A percentile compares a stretch with the other conserved stretches of the same genome.
phyloP scores from a whole-genome alignment of 1,140 invertebrate species.

The Dendrolimus punctatus region DNA sequence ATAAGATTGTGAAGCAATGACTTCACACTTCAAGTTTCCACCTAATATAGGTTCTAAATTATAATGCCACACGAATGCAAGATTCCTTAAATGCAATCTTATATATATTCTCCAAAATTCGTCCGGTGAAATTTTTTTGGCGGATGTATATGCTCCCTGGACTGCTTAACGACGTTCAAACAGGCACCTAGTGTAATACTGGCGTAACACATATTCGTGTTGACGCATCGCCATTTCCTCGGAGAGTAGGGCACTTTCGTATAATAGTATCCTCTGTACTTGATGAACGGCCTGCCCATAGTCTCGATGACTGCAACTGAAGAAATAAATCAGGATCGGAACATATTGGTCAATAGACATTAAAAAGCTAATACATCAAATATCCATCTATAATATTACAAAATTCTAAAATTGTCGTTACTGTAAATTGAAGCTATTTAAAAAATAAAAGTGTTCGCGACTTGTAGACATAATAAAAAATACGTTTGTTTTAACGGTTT shows the following conservation, averaged over 20 bases:
- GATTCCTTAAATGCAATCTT: neutral
- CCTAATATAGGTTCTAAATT: neutral
- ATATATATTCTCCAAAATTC: neutral
- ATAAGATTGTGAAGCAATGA: too few species aligned
- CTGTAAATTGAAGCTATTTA: too few species aligned
- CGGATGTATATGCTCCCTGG: slow-evolving; percentile 3
- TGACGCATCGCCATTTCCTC: slow-evolving; percentile 4
- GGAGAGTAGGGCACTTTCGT: neutral
- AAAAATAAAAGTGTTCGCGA: too few species aligned
- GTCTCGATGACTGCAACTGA: too few species aligned
- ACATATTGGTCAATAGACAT: too few species aligned
- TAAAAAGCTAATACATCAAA: too few species aligned
- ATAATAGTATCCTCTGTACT: slow-evolving; percentile 6
- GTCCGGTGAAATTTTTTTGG: neutral
- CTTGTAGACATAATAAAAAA: too few species aligned
- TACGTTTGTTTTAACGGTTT: too few species aligned
- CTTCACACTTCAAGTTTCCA: too few species aligned
- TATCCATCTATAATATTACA: too few species aligned
- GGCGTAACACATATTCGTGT: slow-evolving; percentile 2
- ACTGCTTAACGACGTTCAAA: neutral
- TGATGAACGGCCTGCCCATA: neutral
- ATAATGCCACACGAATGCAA: neutral
- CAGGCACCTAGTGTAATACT: neutral
- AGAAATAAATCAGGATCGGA: too few species aligned
- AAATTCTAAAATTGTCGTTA: too few species aligned